Base-by-base conservation (phyloP, 2,113 vertebrate genomes). In the Felis chaus region DNA sequence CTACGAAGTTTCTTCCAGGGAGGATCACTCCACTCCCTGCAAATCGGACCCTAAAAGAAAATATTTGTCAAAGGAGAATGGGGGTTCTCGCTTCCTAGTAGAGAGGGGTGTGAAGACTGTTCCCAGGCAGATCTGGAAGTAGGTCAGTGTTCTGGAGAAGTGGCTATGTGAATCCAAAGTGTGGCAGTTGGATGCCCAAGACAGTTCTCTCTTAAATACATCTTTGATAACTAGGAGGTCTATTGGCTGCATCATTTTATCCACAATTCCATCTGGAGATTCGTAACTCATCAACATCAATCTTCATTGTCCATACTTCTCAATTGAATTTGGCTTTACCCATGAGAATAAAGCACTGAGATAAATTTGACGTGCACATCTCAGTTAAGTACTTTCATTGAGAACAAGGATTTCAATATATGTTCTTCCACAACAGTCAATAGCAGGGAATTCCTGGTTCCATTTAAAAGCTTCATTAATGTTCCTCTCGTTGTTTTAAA, bases 401-500 rank as follows among this genome's bases (percentile, higher is more conserved):
- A 45, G 29, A 76, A 39, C 5, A 53, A 84, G 18, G 16, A 71
- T 79, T 96, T 97, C 90, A 94, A 48, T 84, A 48, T 4, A 1
- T 89, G 19, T 15, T 95, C 9, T 12, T 76, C 16, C 61, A 78
- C 2, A 31, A 53, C 31, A 63, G 19, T 36, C 74, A 88, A 74
- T 81, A 66, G 29, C n/a, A 68, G 36, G 19, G 19, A 91, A 96
- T 53, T 94, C 31, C 53, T 78, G 53, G 81, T 85, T 95, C 55
- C 8, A 81, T 69, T 91, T 29, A 57, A 96, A 91, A 71, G 39
- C 31, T 39, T 89, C 71, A 61, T 82, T 85, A 93, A 55, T 55
- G 18, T 68, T 80, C 85, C 41, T 91, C 12, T 93, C 21, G 10
- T 53, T 96, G 29, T 68, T 89, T 93, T 61, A 91, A 96, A 96